Evolutionary conservation across 2,113 vertebrate genomes (phyloP).

Genomic region (sheep (Ovis aries)): DNA sequence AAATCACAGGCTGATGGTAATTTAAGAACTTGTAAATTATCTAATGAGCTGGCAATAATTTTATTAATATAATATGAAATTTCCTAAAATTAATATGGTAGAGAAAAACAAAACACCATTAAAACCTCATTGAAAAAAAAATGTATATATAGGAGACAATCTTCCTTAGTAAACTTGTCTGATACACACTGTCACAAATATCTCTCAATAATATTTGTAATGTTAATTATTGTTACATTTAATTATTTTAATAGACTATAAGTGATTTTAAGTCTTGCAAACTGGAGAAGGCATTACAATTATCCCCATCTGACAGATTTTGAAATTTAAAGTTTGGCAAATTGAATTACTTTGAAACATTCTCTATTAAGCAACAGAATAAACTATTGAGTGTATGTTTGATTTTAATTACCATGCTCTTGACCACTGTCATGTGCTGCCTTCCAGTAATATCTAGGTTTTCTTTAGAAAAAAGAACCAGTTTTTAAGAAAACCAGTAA

Average conservation of each 20-base stretch:
- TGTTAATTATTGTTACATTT: not conserved
- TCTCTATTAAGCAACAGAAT: not conserved
- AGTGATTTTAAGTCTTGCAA: not conserved
- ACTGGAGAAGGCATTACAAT: not conserved
- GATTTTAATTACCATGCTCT: not conserved
- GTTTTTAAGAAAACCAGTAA: not conserved
- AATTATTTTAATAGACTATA: not conserved
- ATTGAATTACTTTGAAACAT: not conserved
- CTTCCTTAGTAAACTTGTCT: not conserved
- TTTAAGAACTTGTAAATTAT: not conserved
- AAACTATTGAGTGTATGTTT: not conserved
- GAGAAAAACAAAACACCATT: not conserved
- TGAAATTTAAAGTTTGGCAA: not conserved
- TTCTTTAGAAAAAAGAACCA: not conserved
- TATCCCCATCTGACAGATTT: not conserved
- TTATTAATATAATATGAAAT: not conserved
- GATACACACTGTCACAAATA: not conserved
- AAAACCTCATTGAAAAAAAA: not conserved
- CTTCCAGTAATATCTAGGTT: not conserved
- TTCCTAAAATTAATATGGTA: not conserved
- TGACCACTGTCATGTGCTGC: not conserved
- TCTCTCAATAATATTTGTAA: not conserved
- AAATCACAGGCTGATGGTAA: not conserved
- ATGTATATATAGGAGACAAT: not conserved
- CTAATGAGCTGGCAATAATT: not conserved